These are phyloP conservation scores for Haemorhous mexicanus DNA, from an alignment of 2,113 vertebrate species.

Conservation along the genomic window DNA sequence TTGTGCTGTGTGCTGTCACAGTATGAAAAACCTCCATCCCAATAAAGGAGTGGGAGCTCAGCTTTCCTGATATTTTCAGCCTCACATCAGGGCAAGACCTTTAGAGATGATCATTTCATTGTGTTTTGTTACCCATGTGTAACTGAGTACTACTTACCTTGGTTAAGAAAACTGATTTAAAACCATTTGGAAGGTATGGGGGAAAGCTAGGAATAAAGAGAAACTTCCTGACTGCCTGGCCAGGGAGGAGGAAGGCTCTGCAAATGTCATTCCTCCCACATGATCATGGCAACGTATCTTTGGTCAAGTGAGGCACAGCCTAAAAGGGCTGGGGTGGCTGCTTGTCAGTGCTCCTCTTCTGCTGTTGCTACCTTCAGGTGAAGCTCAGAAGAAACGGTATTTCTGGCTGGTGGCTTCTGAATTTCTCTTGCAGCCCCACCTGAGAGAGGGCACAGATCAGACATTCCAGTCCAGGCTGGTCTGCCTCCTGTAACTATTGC, in stretches of 20 bases:
- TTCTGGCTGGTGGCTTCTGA: not conserved
- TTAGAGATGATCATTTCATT: not conserved
- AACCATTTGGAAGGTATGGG: not conserved
- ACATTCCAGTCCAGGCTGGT: not conserved
- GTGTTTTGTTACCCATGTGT: fast-evolving
- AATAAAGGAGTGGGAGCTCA: fast-evolving
- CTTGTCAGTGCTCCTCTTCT: not conserved
- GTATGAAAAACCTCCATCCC: not conserved
- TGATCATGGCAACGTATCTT: fast-evolving
- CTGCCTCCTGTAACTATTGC: not conserved
- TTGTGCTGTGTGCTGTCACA: not conserved
- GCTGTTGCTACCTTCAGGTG: not conserved
- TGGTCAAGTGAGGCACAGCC: not conserved
- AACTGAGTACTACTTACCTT: not conserved
- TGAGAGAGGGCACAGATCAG: not conserved
- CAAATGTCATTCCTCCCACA: not conserved
- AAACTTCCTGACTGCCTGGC: not conserved
- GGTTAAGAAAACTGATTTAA: not conserved
- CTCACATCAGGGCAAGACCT: not conserved
- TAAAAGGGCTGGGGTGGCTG: not conserved
- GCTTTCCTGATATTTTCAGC: not conserved
- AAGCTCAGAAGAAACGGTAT: not conserved
- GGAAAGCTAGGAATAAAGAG: not conserved
- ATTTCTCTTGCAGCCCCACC: not conserved
- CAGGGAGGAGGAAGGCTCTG: not conserved